These are phyloP conservation scores for Lepidochrysops patricia DNA, from an alignment of 2,888 invertebrate species.

Conservation along the genomic window DNA sequence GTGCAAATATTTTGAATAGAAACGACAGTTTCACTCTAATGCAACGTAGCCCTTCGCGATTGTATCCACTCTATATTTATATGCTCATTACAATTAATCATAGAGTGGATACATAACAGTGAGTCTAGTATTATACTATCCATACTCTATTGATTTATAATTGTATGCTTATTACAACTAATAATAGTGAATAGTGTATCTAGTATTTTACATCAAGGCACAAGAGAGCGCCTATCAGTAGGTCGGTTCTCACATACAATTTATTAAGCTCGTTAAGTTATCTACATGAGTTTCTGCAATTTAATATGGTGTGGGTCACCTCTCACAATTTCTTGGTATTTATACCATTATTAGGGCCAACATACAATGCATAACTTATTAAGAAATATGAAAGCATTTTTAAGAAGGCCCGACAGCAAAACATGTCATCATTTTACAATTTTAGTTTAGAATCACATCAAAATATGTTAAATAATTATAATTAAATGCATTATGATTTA, in stretches of 20 bases:
- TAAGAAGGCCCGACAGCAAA: too few relatives aligned
- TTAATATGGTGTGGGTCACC: neutral
- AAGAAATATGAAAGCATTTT: neutral
- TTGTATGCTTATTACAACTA: too few relatives aligned
- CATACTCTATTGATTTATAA: too few relatives aligned
- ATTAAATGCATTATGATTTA: neutral
- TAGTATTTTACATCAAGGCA: neutral
- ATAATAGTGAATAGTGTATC: neutral
- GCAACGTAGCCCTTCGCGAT: too few relatives aligned
- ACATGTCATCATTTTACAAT: too few relatives aligned
- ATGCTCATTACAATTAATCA: too few relatives aligned
- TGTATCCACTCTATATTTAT: too few relatives aligned
- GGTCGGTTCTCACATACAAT: slow-evolving; percentile 2
- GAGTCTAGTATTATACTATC: too few relatives aligned
- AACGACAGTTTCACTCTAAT: too few relatives aligned
- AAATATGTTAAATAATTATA: neutral
- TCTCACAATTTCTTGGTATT: too few relatives aligned
- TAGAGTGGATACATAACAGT: too few relatives aligned
- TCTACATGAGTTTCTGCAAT: neutral
- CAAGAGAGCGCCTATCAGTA: slow-evolving; percentile 4
- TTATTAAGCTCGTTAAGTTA: neutral
- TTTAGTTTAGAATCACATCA: neutral
- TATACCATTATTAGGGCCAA: neutral
- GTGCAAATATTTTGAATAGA: too few relatives aligned
- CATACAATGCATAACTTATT: neutral